Conservation (phyloP, 1,140 invertebrate genomes). For the Sitobion miscanthi region DNA sequence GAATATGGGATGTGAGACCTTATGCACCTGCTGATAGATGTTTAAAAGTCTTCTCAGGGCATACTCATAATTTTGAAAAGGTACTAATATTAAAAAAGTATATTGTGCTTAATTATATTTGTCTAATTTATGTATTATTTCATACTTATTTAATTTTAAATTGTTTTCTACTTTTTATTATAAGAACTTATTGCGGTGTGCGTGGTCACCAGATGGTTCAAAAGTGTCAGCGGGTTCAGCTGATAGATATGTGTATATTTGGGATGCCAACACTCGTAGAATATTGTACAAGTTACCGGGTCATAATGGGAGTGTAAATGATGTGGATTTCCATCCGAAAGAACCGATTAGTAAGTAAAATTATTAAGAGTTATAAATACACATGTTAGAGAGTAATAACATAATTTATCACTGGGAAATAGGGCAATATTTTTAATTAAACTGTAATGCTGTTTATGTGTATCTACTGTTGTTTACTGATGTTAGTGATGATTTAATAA, state of each 20-base stretch:
- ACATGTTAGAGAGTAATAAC: background rate
- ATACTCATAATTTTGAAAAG: constrained; percentile 99
- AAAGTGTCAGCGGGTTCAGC: constrained; percentile 90
- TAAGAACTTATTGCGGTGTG: constrained; percentile 81
- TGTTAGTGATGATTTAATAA: too few species aligned
- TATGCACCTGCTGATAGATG: constrained; percentile 89
- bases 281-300: constrained; percentile 97
- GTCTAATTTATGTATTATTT: background rate
- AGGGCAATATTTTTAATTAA: background rate
- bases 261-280: constrained; percentile 90
- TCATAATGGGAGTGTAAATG: constrained; percentile 97
- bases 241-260: constrained; percentile 95
- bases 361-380: background rate
- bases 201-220: constrained; percentile 87
- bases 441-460: too few species aligned
- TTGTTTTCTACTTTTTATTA: constrained; percentile 55
- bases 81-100: constrained; percentile 64
- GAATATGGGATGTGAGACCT: constrained; percentile 82
- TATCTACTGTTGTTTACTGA: too few species aligned
- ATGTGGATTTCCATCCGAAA: constrained; percentile 93
- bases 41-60: constrained; percentile 89
- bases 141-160: background rate
- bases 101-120: background rate
- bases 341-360: constrained; percentile 83
- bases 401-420: background rate